These are phyloP conservation scores for Bubo scandiacus DNA, from an alignment of 2,113 vertebrate species.

Conservation along the genomic window DNA sequence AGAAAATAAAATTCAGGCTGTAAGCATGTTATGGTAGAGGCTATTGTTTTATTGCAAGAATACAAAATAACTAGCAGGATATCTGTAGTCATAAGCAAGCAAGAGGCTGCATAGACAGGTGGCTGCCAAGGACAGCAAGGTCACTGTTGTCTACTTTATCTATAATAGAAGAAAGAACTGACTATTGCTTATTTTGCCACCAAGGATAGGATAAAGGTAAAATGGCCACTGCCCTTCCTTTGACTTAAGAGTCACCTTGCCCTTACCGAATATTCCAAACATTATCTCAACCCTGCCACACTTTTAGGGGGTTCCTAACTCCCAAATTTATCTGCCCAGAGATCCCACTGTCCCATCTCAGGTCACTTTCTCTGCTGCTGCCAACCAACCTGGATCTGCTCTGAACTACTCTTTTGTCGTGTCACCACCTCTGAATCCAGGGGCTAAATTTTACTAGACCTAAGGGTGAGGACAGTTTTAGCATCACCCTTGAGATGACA, in stretches of 20 bases:
- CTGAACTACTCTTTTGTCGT: background rate
- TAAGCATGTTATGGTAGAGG: rapidly evolving
- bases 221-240: background rate
- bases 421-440: background rate
- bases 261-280: background rate
- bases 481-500: background rate
- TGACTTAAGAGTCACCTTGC: background rate
- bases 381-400: background rate
- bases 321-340: background rate
- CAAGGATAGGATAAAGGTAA: background rate
- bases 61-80: background rate
- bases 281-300: background rate
- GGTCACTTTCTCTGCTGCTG: background rate
- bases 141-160: background rate
- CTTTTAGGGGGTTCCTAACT: background rate
- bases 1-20: background rate
- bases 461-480: background rate
- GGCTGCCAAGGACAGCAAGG: background rate
- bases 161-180: background rate
- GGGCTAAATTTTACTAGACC: background rate
- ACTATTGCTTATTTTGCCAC: background rate
- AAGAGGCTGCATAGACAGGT: background rate
- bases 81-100: background rate
- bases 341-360: background rate
- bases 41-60: background rate